These are phyloP conservation scores for Drosophila phalerata DNA, from an alignment of 2,888 invertebrate species.

Conservation along the genomic window DNA sequence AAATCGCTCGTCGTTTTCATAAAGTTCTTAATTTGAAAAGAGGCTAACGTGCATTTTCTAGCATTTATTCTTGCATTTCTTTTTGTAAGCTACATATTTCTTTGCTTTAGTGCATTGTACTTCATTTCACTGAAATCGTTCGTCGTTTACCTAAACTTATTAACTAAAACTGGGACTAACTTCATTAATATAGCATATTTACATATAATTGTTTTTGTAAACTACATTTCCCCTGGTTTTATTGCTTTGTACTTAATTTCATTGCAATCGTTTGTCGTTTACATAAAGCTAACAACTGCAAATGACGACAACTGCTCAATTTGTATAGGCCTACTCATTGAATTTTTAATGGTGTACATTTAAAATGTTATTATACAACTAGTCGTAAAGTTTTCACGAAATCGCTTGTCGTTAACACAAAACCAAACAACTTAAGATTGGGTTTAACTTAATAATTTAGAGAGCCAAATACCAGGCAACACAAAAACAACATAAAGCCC, in stretches of 20 bases:
- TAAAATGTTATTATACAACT: slow-evolving; percentile 13
- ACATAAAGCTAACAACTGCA: slow-evolving; percentile 6
- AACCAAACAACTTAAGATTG: slow-evolving; percentile 22
- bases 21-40: neutral
- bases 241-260: slow-evolving; percentile 1
- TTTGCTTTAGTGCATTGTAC: neutral
- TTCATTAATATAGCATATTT: neutral
- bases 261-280: slow-evolving; percentile 12
- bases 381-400: slow-evolving; percentile 7
- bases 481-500: neutral
- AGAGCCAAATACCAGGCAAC: neutral
- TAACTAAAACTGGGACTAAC: neutral
- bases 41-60: neutral
- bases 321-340: slow-evolving; percentile 10
- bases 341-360: slow-evolving; percentile 3
- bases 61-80: neutral
- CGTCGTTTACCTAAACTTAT: neutral
- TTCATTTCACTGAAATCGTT: neutral
- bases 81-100: neutral
- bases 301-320: slow-evolving; percentile 8
- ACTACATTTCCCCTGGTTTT: neutral
- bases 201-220: too few relatives aligned
- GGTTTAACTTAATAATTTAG: neutral
- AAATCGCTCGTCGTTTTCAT: neutral
- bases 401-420: slow-evolving; percentile 15